Conservation (phyloP, 2,888 invertebrate species). For the Aromia moschata region DNA sequence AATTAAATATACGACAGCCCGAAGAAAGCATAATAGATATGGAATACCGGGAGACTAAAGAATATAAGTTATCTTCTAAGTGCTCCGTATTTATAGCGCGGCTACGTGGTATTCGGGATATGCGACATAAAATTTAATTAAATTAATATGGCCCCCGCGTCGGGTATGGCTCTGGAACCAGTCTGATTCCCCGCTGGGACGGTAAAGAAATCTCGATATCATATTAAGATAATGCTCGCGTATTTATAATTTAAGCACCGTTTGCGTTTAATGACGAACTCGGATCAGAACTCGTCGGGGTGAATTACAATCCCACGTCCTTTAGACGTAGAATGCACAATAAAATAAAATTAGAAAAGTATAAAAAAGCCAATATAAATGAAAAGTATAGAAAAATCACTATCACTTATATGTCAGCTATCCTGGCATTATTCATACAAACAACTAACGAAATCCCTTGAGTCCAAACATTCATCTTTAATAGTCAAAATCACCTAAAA, state of each 20-base stretch:
- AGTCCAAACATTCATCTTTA: too few species aligned
- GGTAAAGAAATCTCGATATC: conserved; percentile 51
- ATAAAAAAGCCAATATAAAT: too few species aligned
- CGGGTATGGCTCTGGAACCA: conserved; percentile 49
- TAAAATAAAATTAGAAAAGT: too few species aligned
- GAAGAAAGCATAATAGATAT: conserved; percentile 28
- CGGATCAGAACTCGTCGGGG: background rate
- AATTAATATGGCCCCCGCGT: conserved; percentile 58
- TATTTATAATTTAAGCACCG: conserved; percentile 53
- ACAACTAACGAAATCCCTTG: too few species aligned
- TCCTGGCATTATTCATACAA: too few species aligned
- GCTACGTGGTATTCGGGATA: conserved; percentile 56
- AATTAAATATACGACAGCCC: conserved; percentile 24
- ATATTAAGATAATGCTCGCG: conserved; percentile 52
- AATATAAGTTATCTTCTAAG: conserved; percentile 44
- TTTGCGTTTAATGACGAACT: background rate
- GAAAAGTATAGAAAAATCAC: too few species aligned
- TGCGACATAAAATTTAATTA: conserved; percentile 62
- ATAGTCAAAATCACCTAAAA: too few species aligned
- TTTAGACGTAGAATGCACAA: too few species aligned
- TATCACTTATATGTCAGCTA: too few species aligned
- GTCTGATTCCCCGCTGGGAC: conserved; percentile 54
- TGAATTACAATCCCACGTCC: too few species aligned
- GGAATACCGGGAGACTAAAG: conserved; percentile 20
- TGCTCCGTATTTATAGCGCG: conserved; percentile 55